phyloP scores from a whole-genome alignment of 2,113 vertebrate genomes.

The Nematolebias whitei region DNA sequence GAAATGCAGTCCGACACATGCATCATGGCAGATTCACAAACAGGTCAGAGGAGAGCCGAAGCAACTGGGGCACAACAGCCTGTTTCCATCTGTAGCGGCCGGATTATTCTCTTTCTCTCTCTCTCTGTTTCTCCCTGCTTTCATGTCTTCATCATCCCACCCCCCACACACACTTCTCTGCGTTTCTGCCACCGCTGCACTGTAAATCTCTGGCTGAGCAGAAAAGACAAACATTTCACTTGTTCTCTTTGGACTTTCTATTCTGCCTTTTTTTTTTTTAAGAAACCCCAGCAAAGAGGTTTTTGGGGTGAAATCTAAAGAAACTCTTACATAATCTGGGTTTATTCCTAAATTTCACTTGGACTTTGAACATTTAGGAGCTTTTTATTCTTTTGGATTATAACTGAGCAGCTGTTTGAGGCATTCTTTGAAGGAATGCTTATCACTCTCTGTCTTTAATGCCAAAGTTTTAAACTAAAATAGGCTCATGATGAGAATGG shows the following conservation, averaged over 20 bases:
- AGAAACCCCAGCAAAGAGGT: background rate
- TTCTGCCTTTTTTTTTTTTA: background rate
- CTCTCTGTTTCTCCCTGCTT: conserved; percentile 2
- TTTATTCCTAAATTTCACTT: background rate
- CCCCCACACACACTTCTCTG: background rate
- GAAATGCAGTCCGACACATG: conserved; percentile 16
- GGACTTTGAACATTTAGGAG: background rate
- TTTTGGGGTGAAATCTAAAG: background rate
- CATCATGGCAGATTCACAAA: conserved; percentile 28
- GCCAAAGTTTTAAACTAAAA: too few species aligned
- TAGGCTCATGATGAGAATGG: too few species aligned
- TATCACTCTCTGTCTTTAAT: too few species aligned
- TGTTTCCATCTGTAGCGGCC: conserved; percentile 52
- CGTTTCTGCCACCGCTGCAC: conserved; percentile 5
- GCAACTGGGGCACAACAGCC: conserved; percentile 63
- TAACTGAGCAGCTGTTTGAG: conserved; percentile 36
- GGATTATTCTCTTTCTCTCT: conserved; percentile 39
- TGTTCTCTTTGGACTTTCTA: conserved; percentile 8
- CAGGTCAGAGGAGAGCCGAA: conserved; percentile 57
- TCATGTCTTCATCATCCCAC: conserved; percentile 12
- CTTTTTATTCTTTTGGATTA: conserved; percentile 7
- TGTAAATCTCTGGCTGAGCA: conserved; percentile 13
- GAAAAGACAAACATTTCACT: conserved; percentile 11
- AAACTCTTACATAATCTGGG: background rate
- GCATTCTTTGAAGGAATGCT: background rate